Base-by-base conservation (phyloP, 2,888 invertebrate genomes). In the Metellina segmentata region DNA sequence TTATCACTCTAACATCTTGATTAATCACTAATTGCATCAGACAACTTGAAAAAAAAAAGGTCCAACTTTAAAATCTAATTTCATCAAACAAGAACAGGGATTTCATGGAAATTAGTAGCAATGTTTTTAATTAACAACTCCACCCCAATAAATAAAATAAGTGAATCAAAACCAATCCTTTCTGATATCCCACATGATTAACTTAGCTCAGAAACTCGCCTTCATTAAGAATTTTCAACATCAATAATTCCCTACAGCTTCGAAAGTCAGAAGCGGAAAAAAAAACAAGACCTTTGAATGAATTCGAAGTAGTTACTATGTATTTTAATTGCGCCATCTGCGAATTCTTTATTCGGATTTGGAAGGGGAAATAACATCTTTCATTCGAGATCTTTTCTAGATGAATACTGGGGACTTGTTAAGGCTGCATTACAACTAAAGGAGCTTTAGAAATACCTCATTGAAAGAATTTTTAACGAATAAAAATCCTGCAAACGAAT, bases 281-380 rank as follows among this genome's bases (percentile, higher is more conserved):
- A 49, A 48, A 51, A 69, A 82, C 20, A 85, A 53, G n/a, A 61
- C n/a, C 13, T 34, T 34, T 34, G 19, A 69, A 81, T 70, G 48
- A 75, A 52, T 61, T 61, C 8, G 52, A 74, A 85, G n/a, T 9
- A 61, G 61, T 61, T 61, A 7, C 61, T 61, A 16, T 16, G 61
- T 34, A 61, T 85, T 61, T 85, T 85, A 85, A 85, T 85, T 61
- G 75, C 85, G 53, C 74, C 85, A 75, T 85, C 75, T 74, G 74
- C 34, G 74, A 85, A 75, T 16, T 74, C 85, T 61, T 85, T 72
- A 85, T 85, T 85, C 61, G 74, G 74, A 85, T 75, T 79, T 34
- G 53, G 53, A 75, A 61, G 20, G 13, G 19, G 79, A 20, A 61
- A 34, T 11, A 34, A 78, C 34, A 48, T 48, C 34, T 34, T 85